Evolutionary conservation across 92 coral and sea anemone species (phyloP).

Genomic region (Palythoa caribaeorum): DNA sequence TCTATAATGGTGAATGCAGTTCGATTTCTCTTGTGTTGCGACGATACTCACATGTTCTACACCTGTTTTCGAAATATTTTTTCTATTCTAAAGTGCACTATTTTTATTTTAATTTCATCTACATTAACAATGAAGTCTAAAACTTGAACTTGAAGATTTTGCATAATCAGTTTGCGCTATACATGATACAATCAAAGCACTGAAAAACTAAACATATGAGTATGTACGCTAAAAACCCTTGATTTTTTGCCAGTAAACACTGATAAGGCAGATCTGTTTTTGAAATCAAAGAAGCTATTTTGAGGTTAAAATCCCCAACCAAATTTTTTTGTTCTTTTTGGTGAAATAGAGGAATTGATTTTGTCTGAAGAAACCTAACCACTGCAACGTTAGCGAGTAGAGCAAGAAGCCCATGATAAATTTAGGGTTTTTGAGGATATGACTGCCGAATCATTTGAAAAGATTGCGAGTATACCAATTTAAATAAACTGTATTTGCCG

Average conservation of each 20-base stretch:
- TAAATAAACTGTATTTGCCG: too few species aligned
- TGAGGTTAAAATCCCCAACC: too few species aligned
- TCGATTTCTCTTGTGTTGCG: slow-evolving; percentile 17
- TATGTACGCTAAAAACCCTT: too few species aligned
- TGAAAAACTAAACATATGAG: neutral
- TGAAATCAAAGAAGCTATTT: too few species aligned
- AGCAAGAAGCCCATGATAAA: too few species aligned
- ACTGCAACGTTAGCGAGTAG: too few species aligned
- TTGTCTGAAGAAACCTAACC: too few species aligned
- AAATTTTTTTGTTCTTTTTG: too few species aligned
- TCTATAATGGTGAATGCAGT: neutral
- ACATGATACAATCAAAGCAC: neutral
- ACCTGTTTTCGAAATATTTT: slow-evolving; percentile 2
- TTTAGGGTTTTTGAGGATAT: too few species aligned
- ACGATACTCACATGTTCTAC: slow-evolving; percentile 13
- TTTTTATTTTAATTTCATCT: neutral
- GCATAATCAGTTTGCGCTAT: neutral
- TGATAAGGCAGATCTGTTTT: neutral
- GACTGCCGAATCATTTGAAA: too few species aligned
- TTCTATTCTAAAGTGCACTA: neutral
- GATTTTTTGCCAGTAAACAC: neutral
- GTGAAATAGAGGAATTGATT: too few species aligned
- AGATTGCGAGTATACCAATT: too few species aligned
- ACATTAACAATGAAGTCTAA: neutral
- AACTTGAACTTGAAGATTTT: neutral